Percentiles rank a stretch among this genome's conserved stretches.
Conservation (phyloP, 2,113 vertebrate genomes). For the Serilophus lunatus region DNA sequence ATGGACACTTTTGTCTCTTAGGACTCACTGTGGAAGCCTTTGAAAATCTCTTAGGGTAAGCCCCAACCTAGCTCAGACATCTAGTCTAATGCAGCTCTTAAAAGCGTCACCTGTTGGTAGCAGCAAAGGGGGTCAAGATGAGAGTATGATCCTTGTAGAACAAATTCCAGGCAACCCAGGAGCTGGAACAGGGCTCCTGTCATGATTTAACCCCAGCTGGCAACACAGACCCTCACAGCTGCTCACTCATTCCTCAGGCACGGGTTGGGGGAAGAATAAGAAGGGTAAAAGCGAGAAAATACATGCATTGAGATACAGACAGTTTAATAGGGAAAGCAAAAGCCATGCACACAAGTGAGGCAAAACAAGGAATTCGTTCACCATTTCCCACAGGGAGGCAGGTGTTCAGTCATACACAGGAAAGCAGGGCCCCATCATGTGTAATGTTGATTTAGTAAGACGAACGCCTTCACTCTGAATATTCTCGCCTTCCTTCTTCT, state of each 20-base stretch:
- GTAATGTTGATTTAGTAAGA: background rate
- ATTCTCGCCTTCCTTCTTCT: background rate
- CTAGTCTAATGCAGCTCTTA: background rate
- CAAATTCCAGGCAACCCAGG: background rate
- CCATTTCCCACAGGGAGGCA: rapidly evolving
- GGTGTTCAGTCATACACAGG: background rate
- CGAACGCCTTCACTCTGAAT: background rate
- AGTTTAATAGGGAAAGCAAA: background rate
- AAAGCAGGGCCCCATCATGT: rapidly evolving
- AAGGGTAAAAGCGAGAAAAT: background rate
- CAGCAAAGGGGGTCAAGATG: background rate
- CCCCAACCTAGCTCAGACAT: background rate
- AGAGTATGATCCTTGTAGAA: background rate
- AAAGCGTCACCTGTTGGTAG: background rate
- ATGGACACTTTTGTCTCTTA: background rate
- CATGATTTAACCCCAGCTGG: background rate
- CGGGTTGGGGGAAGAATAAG: background rate
- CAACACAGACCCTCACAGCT: background rate
- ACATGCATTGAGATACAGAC: background rate
- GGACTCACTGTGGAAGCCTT: background rate
- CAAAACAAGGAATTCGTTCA: background rate
- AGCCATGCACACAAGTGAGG: background rate
- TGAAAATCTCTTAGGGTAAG: background rate
- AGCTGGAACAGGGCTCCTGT: background rate
- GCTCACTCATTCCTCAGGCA: background rate